Evolutionary conservation across 2,888 invertebrate species (phyloP), one percentile per base, ranked within the genome.

Genomic region (Drepanosiphum platanoidis): DNA sequence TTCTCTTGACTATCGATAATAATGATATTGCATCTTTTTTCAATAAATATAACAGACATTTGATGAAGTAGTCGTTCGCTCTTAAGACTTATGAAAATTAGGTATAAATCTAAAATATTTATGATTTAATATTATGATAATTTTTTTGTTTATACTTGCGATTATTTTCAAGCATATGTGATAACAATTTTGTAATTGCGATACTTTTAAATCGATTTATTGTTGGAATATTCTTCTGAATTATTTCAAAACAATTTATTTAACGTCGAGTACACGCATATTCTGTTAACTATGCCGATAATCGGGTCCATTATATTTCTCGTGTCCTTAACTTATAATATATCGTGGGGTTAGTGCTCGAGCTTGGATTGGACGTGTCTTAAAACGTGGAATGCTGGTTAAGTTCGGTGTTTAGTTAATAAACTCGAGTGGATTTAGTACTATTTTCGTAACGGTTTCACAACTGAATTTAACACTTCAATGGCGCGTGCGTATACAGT

Each of bases 321-420:
- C 18, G n/a, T 75, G 27, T 34, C 13, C 8, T 32, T 52, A 74
- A 74, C 52, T 32, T 64, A 64, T 9, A 64, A 52, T 27, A 30
- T 11, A 30, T 18, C 22, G 30, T 9, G 36, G 7, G 75, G 22
- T 52, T 52, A 58, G 34, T n/a, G 7, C 11, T 78, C 18, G 39
- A 30, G 30, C 64, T 64, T 75, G 8, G 3, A 78, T 64, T 78
- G 15, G 11, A 58, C n/a, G 34, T 15, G 27, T 58, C 27, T 27
- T n/a, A 22, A 46, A 11, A 75, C 36, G 22, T 18, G 36, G 36
- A 58, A 58, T 36, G 3, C 15, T 58, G 58, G 34, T 64, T 27
- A 58, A 58, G 75, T 75, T 75, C 52, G 58, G 18, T 58, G 36
- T 58, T 75, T 34, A 52, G 34, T 27, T 58, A 58, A 58, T 75